Evolutionary conservation across 2,797 vertebrate species (phyloP), one percentile per base, ranked within the genome.

Genomic region (Parambassis ranga): DNA sequence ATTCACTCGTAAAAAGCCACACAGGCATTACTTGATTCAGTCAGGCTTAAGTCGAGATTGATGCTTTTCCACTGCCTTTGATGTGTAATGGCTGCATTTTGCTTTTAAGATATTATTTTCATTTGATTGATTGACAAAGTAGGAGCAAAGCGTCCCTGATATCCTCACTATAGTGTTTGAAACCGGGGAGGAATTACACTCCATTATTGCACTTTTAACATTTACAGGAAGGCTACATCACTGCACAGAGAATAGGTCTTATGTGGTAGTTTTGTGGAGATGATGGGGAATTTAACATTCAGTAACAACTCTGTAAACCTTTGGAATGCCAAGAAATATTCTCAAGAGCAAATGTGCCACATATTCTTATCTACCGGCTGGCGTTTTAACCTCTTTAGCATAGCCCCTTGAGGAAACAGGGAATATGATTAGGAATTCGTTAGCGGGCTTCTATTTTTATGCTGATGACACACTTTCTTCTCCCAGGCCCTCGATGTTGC

Each of bases 401-500:
- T 59, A 65, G 84, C 84, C 91, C 91, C 91, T 86, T 27, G 89
- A 91, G 92, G 89, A 91, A 88, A 87, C 35, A 67, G 69, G 79
- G 84, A 86, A 87, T 91, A 91, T 92, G 91, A 93, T 92, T 92
- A 92, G 91, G 91, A 91, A 92, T 93, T 92, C 83, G 91, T 92
- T 93, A 90, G 91, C 77, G 41, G 82, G 88, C 85, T 92, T 91
- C 92, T 93, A 92, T 93, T 93, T 93, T 92, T 91, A 91, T 92
- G 90, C 90, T 92, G 91, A 93, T 93, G 92, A 92, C 92, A 92
- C 90, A 93, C 88, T 92, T 93, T 92, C 89, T 81, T 86, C 83
- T 90, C 84, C 72, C 53, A 53, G 82, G 84, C 83, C 78, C 75
- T 68, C 36, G 41, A 61, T 88, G 83, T 84, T 89, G 85, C 88